phyloP scores from a whole-genome alignment of 30 jellyfish, hydroid and myxozoan genomes.

The Pelagia noctiluca region DNA sequence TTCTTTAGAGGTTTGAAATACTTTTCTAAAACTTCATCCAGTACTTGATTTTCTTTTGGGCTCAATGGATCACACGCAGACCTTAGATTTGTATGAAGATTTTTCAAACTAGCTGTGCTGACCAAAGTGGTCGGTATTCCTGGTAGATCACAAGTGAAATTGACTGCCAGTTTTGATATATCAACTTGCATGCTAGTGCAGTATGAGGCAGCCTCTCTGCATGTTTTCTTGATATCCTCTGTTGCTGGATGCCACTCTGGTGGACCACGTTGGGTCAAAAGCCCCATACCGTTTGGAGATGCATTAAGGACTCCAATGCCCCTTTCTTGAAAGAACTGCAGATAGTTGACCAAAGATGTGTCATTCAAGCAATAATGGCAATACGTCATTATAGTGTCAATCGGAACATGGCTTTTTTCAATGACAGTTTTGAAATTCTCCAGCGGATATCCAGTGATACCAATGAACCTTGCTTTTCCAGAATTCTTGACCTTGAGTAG shows the following conservation, averaged over 20 bases:
- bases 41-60: constrained; percentile 35
- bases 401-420: constrained; percentile 74
- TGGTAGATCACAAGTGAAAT: constrained; percentile 59
- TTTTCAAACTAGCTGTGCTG: constrained; percentile 77
- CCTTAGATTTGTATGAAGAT: constrained; percentile 46
- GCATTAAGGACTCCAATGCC: constrained; percentile 79
- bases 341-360: constrained; percentile 57
- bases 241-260: constrained; percentile 95
- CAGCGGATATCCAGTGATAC: constrained; percentile 91
- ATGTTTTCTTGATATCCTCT: constrained; percentile 58
- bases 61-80: constrained; percentile 63
- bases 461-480: constrained; percentile 85
- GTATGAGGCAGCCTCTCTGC: constrained; percentile 69
- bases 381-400: constrained; percentile 90
- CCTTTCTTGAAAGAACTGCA: constrained; percentile 76
- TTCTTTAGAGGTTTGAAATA: no score
- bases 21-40: constrained; percentile 48
- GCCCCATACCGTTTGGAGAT: constrained; percentile 95
- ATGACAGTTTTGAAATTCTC: constrained; percentile 76
- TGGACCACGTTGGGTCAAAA: constrained; percentile 81
- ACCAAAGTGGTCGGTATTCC: constrained; percentile 76
- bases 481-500: constrained; percentile 81
- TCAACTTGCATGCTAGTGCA: no score
- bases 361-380: constrained; percentile 87
- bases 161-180: constrained; percentile 74